Conservation (phyloP, 2,113 vertebrate species). For the Scolopax mira region DNA sequence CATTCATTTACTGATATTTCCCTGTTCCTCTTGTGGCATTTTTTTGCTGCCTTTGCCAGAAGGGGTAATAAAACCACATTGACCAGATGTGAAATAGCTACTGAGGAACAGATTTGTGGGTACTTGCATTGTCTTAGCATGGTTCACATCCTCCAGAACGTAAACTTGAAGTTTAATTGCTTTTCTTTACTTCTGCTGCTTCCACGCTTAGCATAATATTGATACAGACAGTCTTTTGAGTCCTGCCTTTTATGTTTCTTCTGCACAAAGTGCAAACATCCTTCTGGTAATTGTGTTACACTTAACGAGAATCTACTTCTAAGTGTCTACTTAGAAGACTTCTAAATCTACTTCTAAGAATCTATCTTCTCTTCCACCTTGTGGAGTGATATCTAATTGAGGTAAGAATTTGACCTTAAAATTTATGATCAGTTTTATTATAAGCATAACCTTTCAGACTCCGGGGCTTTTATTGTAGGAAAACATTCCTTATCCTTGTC, state of each 20-base stretch:
- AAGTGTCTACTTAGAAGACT: no score
- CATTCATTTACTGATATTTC: conserved; percentile 45
- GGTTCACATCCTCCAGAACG: conserved; percentile 13
- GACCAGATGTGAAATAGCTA: conserved; percentile 68
- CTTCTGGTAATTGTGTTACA: background rate
- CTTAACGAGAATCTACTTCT: background rate
- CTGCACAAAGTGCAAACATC: background rate
- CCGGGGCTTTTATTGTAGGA: background rate
- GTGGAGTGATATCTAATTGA: background rate
- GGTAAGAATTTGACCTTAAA: background rate
- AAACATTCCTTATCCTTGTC: background rate
- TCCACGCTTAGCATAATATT: background rate
- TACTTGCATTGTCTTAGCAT: conserved; percentile 18
- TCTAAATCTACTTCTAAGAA: background rate
- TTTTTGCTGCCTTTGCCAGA: conserved; percentile 52
- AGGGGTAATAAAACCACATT: conserved; percentile 57
- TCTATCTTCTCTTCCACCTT: background rate
- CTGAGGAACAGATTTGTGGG: conserved; percentile 46
- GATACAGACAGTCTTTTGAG: background rate
- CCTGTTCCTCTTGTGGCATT: conserved; percentile 13
- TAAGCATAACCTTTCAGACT: background rate
- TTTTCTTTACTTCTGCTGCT: conserved; percentile 49
- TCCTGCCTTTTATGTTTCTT: background rate
- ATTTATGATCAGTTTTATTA: background rate
- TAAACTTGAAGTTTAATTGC: conserved; percentile 54